Evolutionary conservation across 2,888 invertebrate genomes (phyloP).

Genomic region (Leptothorax acervorum): DNA sequence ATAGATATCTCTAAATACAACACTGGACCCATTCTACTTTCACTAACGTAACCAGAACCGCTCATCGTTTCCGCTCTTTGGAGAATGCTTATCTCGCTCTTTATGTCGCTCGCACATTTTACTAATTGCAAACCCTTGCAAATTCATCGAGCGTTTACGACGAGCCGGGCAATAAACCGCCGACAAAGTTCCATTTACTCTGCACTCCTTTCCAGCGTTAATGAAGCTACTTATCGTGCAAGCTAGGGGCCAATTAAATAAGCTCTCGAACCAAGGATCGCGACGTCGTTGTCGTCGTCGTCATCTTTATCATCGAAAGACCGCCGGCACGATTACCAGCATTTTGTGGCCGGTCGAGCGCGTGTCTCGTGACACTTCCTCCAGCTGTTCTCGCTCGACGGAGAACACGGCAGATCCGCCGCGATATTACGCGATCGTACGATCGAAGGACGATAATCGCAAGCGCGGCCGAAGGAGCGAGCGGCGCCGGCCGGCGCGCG

Average conservation of each 20-base stretch:
- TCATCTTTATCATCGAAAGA: constrained; percentile 15
- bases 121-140: constrained; percentile 28
- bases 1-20: neutral
- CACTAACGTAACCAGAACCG: neutral
- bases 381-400: constrained; percentile 67
- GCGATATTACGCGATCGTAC: constrained; percentile 52
- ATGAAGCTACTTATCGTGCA: constrained; percentile 67
- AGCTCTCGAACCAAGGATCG: constrained; percentile 61
- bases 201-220: constrained; percentile 12
- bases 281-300: neutral
- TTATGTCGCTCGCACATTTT: constrained; percentile 2
- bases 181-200: constrained; percentile 26
- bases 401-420: constrained; percentile 55
- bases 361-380: constrained; percentile 69
- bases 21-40: neutral
- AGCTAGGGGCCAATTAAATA: constrained; percentile 65
- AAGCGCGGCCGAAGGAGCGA: constrained; percentile 8
- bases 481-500: too few relatives aligned
- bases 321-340: constrained; percentile 24
- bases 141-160: constrained; percentile 33
- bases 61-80: neutral
- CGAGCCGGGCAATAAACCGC: constrained; percentile 14
- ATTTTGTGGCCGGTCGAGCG: constrained; percentile 30
- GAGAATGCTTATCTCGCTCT: constrained; percentile 7
- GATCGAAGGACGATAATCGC: constrained; percentile 69